Conservation (phyloP, 2,113 vertebrate genomes). For the Marmota monax region DNA sequence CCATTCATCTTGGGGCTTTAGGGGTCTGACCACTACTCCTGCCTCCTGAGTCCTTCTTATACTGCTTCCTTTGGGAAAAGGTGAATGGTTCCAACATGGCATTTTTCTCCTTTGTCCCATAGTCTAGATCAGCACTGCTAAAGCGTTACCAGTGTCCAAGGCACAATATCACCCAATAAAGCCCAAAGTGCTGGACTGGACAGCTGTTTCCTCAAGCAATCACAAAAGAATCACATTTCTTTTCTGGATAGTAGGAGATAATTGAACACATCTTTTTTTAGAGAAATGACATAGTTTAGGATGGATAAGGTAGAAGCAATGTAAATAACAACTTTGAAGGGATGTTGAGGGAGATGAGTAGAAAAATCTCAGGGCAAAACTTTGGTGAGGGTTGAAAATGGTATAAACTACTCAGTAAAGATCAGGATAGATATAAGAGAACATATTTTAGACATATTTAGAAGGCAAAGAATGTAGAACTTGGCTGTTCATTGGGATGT, state of each 20-base stretch:
- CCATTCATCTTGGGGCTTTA: not conserved
- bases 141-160: not conserved
- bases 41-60: not conserved
- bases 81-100: not conserved
- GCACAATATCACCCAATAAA: not conserved
- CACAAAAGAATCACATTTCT: not conserved
- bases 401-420: not conserved
- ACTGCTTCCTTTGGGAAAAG: not conserved
- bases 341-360: not conserved
- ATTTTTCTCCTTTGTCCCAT: not conserved
- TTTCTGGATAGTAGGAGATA: not conserved
- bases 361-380: not conserved
- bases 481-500: not conserved
- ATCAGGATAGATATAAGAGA: not conserved
- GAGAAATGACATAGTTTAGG: not conserved
- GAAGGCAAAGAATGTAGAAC: not conserved
- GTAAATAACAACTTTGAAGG: not conserved
- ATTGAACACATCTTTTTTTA: not conserved
- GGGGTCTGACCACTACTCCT: not conserved
- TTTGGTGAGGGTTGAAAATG: not conserved
- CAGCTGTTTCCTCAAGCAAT: not conserved
- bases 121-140: not conserved
- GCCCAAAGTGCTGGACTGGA: not conserved
- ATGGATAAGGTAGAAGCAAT: not conserved
- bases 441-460: not conserved